Conservation (phyloP, 2,113 vertebrate species). For the Rhinolophus sinicus region DNA sequence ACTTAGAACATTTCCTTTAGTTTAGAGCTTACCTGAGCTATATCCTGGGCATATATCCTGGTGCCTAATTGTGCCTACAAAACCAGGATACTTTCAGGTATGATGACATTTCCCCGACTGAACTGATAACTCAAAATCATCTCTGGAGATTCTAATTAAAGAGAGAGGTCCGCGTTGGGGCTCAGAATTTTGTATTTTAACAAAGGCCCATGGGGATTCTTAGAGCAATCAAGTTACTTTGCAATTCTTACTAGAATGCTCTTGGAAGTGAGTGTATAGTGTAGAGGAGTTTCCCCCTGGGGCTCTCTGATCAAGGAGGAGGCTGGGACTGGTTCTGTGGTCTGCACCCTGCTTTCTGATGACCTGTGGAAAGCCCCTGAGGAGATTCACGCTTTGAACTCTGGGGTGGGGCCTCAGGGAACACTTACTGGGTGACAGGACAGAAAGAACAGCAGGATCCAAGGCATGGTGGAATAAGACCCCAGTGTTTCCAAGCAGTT, state of each 20-base stretch:
- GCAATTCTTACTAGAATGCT: not conserved
- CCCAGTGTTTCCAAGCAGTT: not conserved
- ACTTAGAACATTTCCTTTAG: not conserved
- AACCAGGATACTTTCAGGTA: not conserved
- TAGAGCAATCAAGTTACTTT: slow-evolving; percentile 5
- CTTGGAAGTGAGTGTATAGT: not conserved
- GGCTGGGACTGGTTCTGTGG: not conserved
- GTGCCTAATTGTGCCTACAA: not conserved
- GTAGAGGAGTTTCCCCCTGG: not conserved
- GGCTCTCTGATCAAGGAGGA: not conserved
- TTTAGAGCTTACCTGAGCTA: not conserved
- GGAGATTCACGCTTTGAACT: not conserved
- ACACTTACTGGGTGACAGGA: not conserved
- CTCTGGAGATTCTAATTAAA: not conserved
- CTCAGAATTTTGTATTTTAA: slow-evolving; percentile 48
- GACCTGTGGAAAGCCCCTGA: not conserved
- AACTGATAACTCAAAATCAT: not conserved
- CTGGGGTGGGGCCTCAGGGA: not conserved
- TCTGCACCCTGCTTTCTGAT: not conserved
- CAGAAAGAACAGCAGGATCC: not conserved
- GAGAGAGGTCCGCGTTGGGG: not conserved
- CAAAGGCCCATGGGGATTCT: not conserved
- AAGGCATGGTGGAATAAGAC: not conserved
- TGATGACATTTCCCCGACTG: not conserved
- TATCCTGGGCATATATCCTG: not conserved